A percentile compares a stretch with the other conserved stretches of the same genome.
phyloP scores from a whole-genome alignment of 2,113 vertebrate genomes.

The Prinia subflava region DNA sequence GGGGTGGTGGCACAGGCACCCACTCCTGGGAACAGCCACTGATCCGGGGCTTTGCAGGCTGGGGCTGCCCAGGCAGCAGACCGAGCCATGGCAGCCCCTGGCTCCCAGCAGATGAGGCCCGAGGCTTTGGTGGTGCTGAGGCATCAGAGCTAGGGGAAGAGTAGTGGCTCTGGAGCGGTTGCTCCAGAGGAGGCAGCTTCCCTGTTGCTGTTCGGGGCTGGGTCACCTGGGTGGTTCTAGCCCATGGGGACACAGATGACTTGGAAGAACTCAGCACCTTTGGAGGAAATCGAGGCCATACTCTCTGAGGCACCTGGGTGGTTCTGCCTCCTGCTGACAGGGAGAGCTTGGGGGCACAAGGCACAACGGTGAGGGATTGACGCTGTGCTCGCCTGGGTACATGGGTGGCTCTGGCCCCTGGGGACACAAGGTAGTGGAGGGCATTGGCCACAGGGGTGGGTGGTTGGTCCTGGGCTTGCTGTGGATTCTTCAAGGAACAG shows the following conservation, averaged over 20 bases:
- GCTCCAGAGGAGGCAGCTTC: neutral
- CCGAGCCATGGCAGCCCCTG: accelerated
- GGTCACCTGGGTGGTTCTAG: neutral
- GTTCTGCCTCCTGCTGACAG: neutral
- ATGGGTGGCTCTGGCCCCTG: neutral
- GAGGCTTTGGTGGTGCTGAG: neutral
- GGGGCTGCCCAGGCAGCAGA: neutral
- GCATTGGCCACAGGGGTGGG: accelerated
- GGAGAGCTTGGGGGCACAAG: neutral
- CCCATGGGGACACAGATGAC: accelerated
- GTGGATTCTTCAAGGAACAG: neutral
- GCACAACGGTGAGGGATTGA: neutral
- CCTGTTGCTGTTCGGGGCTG: neutral
- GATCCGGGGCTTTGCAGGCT: neutral
- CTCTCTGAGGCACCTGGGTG: neutral
- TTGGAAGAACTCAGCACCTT: neutral
- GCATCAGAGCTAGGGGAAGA: neutral
- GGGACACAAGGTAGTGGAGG: neutral
- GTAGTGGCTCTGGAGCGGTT: neutral
- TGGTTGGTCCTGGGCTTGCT: neutral
- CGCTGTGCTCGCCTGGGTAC: neutral
- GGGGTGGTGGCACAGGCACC: neutral
- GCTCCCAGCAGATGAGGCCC: neutral
- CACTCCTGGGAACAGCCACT: neutral
- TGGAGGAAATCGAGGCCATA: too few species aligned